A percentile compares a stretch with the other conserved stretches of the same genome.
These are phyloP conservation scores for Chlamydotis undulata DNA, from an alignment of 2,113 vertebrate genomes.

Conservation along the genomic window DNA sequence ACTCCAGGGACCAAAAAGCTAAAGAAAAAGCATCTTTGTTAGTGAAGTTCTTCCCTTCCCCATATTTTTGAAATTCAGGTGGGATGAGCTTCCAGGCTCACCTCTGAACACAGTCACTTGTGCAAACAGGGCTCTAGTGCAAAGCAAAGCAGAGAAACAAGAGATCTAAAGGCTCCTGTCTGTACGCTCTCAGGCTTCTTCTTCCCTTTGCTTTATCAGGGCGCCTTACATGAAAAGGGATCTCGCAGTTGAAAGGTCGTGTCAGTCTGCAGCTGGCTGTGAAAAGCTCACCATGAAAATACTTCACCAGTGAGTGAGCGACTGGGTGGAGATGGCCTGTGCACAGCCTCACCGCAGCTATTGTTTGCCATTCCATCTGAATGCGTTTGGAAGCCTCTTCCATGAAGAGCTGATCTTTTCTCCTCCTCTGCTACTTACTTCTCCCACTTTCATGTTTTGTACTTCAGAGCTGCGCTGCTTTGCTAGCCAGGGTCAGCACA, in stretches of 20 bases:
- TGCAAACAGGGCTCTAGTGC: background rate
- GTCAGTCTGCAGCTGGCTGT: background rate
- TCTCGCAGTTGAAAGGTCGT: background rate
- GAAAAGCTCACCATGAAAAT: slow-evolving; percentile 37
- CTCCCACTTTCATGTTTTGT: slow-evolving; percentile 55
- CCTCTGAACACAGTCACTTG: background rate
- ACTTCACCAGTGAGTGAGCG: background rate
- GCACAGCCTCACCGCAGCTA: slow-evolving; percentile 12
- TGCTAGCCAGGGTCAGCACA: slow-evolving; percentile 65
- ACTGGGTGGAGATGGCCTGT: slow-evolving; percentile 29
- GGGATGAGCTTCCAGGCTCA: background rate
- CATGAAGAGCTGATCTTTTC: slow-evolving; percentile 1
- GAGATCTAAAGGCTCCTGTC: background rate
- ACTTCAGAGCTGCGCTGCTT: slow-evolving; percentile 3
- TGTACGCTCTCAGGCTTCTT: background rate
- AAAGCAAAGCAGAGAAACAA: background rate
- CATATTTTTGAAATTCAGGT: background rate
- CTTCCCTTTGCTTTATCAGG: background rate
- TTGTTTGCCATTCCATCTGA: slow-evolving; percentile 7
- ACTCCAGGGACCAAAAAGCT: background rate
- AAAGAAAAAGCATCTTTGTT: background rate
- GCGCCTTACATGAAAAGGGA: background rate
- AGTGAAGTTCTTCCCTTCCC: background rate
- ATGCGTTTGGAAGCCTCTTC: background rate
- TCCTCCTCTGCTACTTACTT: slow-evolving; percentile 18